Conservation (phyloP, 2,888 invertebrate species). For the Pteria penguin region DNA sequence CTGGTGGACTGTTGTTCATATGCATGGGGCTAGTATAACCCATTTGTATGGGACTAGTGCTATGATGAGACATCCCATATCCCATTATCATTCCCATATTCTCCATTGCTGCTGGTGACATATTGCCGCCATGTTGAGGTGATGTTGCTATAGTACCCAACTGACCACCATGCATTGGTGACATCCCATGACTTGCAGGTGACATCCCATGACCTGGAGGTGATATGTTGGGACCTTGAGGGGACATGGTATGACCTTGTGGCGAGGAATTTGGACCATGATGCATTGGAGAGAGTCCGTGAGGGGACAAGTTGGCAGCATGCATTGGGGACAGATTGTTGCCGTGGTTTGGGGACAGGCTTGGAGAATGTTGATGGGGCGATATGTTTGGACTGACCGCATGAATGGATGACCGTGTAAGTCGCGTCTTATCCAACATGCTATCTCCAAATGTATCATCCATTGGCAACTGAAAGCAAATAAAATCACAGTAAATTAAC, state of each 20-base stretch:
- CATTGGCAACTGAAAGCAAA: constrained; percentile 3
- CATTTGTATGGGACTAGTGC: constrained; percentile 15
- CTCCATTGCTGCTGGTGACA: constrained; percentile 24
- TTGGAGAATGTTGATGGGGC: constrained; percentile 9
- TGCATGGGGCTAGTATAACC: constrained; percentile 31
- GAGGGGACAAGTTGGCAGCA: constrained; percentile 1
- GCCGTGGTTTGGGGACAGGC: neutral
- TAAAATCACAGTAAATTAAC: neutral
- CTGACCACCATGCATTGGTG: constrained; percentile 16
- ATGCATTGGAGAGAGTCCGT: neutral
- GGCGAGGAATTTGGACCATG: constrained; percentile 13
- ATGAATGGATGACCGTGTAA: neutral
- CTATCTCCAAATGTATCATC: constrained; percentile 10
- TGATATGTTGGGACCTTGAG: constrained; percentile 20
- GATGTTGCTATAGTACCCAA: neutral
- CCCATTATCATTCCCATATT: constrained; percentile 24
- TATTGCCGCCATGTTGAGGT: constrained; percentile 15
- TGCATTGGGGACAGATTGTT: neutral
- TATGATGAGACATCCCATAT: neutral
- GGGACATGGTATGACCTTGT: constrained; percentile 16
- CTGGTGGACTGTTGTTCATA: neutral
- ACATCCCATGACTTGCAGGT: constrained; percentile 27
- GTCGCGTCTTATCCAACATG: neutral
- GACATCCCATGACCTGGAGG: constrained; percentile 32
- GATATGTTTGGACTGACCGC: neutral